A percentile compares a stretch with the other conserved stretches of the same genome.
These are phyloP conservation scores for Anthophora plumipes DNA, from an alignment of 2,888 invertebrate genomes.

Conservation along the genomic window DNA sequence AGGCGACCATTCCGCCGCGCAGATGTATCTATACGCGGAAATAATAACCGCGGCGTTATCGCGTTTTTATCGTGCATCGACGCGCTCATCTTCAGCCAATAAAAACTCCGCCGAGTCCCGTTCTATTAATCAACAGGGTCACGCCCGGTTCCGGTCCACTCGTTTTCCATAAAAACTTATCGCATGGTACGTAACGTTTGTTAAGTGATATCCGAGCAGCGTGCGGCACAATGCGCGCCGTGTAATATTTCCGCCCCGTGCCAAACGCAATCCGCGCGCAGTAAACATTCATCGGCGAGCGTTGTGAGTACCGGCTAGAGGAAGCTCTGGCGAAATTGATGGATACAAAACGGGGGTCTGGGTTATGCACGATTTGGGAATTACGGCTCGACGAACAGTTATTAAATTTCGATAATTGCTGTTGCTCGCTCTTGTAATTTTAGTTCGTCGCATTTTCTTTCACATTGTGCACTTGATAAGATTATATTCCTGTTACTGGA, in stretches of 20 bases:
- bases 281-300: constrained; percentile 70
- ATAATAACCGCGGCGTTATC: constrained; percentile 59
- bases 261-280: constrained; percentile 68
- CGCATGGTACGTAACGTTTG: constrained; percentile 56
- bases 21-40: constrained; percentile 33
- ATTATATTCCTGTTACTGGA: too few species aligned
- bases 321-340: constrained; percentile 75
- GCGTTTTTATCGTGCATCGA: constrained; percentile 57
- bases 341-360: constrained; percentile 66
- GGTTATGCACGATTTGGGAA: constrained; percentile 68
- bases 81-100: constrained; percentile 61
- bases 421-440: background rate
- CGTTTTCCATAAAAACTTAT: constrained; percentile 66
- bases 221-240: constrained; percentile 49
- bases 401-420: background rate
- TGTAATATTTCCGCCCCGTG: constrained; percentile 66
- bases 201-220: constrained; percentile 67
- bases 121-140: constrained; percentile 61
- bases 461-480: too few species aligned
- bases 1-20: background rate
- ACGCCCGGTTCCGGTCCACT: constrained; percentile 39
- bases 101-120: constrained; percentile 49
- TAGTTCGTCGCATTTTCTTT: background rate
- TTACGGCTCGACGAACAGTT: constrained; percentile 69
- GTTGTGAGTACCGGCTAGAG: constrained; percentile 63